A percentile compares a stretch with the other conserved stretches of the same genome.
Conservation (phyloP, 2,797 vertebrate genomes). For the Silurus lanzhouensis region DNA sequence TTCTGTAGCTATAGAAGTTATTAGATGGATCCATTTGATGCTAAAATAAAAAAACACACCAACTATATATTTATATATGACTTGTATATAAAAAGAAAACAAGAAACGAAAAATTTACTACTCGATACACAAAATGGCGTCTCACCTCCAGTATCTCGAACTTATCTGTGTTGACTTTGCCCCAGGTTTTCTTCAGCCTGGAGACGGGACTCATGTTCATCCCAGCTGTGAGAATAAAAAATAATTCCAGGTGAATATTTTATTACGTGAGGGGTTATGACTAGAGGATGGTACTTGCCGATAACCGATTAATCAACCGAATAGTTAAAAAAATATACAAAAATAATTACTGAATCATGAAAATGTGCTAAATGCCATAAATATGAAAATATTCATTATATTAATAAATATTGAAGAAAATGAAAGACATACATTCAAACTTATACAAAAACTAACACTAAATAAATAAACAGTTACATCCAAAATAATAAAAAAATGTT, state of each 20-base stretch:
- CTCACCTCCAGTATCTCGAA: slow-evolving; percentile 94
- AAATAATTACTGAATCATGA: too few species aligned
- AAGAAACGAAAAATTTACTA: not conserved
- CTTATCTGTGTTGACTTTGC: slow-evolving; percentile 94
- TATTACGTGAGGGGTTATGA: too few species aligned
- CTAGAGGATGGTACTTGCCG: too few species aligned
- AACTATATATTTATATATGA: not conserved
- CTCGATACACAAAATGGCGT: not conserved
- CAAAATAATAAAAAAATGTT: too few species aligned
- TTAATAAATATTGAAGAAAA: too few species aligned
- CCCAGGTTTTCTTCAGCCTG: slow-evolving; percentile 94
- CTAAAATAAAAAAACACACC: slow-evolving; percentile 63
- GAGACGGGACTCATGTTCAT: slow-evolving; percentile 97
- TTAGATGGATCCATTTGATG: slow-evolving; percentile 97
- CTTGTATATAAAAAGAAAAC: not conserved
- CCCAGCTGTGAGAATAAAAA: slow-evolving; percentile 75
- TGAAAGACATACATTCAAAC: too few species aligned
- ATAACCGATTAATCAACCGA: too few species aligned
- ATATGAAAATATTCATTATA: too few species aligned
- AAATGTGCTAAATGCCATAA: too few species aligned
- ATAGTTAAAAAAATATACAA: too few species aligned
- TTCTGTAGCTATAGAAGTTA: slow-evolving; percentile 95
- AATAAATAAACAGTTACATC: too few species aligned
- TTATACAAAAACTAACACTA: too few species aligned
- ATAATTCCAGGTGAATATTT: not conserved